Evolutionary conservation across 2,888 invertebrate species (phyloP).

Genomic region (Acholoe squamosa): DNA sequence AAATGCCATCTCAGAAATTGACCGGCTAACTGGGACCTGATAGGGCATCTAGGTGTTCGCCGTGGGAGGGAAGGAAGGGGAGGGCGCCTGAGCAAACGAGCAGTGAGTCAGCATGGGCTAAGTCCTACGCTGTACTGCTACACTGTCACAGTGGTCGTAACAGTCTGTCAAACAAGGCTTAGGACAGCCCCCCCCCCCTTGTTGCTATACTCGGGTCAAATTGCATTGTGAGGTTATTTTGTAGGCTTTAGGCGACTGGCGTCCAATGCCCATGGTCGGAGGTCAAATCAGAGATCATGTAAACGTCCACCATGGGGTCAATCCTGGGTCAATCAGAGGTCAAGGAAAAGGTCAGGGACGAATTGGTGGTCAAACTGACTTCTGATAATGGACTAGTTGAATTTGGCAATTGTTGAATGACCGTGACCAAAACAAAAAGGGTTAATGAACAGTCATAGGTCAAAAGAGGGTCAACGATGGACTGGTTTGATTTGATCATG

Average conservation of each 20-base stretch:
- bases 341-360: not conserved
- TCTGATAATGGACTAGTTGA: too few species aligned
- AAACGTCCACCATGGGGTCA: not conserved
- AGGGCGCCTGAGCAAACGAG: not conserved
- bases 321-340: not conserved
- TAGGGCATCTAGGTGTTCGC: not conserved
- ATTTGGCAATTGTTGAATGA: too few species aligned
- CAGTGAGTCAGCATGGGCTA: not conserved
- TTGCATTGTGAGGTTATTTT: slow-evolving; percentile 27
- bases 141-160: slow-evolving; percentile 19
- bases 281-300: not conserved
- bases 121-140: not conserved
- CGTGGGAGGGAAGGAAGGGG: slow-evolving; percentile 9
- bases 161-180: not conserved
- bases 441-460: not conserved
- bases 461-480: not conserved
- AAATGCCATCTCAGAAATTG: slow-evolving; percentile 36
- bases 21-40: slow-evolving; percentile 37
- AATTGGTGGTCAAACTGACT: not conserved
- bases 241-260: not conserved
- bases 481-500: not conserved
- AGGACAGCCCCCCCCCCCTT: not conserved
- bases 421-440: too few species aligned
- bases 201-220: not conserved
- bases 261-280: not conserved